Base-by-base conservation (phyloP, 2,797 vertebrate genomes). In the Tachyglossus aculeatus region DNA sequence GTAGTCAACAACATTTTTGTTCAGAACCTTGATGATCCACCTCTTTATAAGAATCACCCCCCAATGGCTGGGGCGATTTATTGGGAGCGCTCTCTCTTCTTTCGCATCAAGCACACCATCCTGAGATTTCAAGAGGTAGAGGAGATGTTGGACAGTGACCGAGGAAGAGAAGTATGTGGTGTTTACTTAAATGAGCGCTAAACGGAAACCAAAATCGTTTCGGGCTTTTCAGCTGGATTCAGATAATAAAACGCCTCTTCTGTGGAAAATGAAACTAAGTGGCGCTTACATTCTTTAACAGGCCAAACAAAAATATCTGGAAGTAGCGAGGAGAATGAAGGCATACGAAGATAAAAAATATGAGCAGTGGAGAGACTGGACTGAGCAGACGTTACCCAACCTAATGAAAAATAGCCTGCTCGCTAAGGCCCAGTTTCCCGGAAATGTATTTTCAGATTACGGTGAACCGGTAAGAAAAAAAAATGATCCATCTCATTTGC, bases 61-160 rank as follows among this genome's bases (percentile, higher is more conserved):
- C 95, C 95, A 0, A 86, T 95, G 44, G 94, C 97, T 3, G 97
- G 97, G 27, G 92, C 96, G 14, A 96, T 99, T 69, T 88, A 84
- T 71, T 99, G 98, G 98, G 91, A 87, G 2, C 91, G 89, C 1
- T 94, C 88, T 14, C 95, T 99, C 37, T 91, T 94, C 72, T 27
- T 74, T 13, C 85, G 88, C n/a, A 95, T 98, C 47, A 95, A 95
- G 60, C 84, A 82, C 56, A 92, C 94, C 71, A 91, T 98, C 56
- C 68, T 94, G 54, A 80, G 93, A 2, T 97, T 99, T 75, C 87
- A 94, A 18, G 89, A 96, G 65, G 92, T 91, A 5, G 86, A 89
- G 5, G 95, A 94, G 53, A 84, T 98, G 73, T 75, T 95, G 77
- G 71, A 91, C 21, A 92, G 85, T 50, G 90, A 95, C 13, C 85